Evolutionary conservation across 2,113 vertebrate genomes (phyloP), one percentile per base, ranked within the genome.

Genomic region (Embiotoca jacksoni): DNA sequence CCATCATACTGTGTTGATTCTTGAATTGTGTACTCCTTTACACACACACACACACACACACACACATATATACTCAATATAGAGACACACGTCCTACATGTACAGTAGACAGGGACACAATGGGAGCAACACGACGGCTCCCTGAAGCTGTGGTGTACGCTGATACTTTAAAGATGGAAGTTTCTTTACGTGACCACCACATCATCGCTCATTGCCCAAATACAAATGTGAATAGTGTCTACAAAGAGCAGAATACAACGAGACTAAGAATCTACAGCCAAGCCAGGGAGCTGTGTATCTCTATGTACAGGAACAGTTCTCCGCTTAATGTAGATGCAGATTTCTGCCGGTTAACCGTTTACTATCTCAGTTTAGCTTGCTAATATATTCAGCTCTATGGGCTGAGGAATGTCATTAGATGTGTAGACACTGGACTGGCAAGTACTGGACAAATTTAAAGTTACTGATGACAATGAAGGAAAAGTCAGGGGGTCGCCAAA

Each of bases 161-260:
- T 15, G 53, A 30, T 15, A n/a, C 59, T 33, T 78, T 57, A 60
- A 77, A 54, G 36, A 39, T 10, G 13, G 50, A 7, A 46, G 47
- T n/a, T 15, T 74, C 14, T 16, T 30, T 5, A 15, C 30, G n/a
- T 58, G 50, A 33, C 4, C 30, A 3, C 16, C 60, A 36, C 16
- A 35, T 44, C 15, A 23, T 23, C 16, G 35, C 23, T 52, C 47
- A 53, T 61, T 23, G 39, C 33, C 7, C 13, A 41, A 7, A 32
- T 47, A 1, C 23, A 10, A 4, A 10, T 49, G 23, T 14, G 32
- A 50, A 16, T 39, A 6, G 6, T 41, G 35, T n/a, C 41, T 9
- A 50, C 11, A 46, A 6, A 32, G 13, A 44, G 41, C 41, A 44
- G 41, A 11, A 44, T 44, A 13, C 13, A 44, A 13, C 9, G 13